phyloP scores from a whole-genome alignment of 23 tunicate genomes.

The Styela clava region DNA sequence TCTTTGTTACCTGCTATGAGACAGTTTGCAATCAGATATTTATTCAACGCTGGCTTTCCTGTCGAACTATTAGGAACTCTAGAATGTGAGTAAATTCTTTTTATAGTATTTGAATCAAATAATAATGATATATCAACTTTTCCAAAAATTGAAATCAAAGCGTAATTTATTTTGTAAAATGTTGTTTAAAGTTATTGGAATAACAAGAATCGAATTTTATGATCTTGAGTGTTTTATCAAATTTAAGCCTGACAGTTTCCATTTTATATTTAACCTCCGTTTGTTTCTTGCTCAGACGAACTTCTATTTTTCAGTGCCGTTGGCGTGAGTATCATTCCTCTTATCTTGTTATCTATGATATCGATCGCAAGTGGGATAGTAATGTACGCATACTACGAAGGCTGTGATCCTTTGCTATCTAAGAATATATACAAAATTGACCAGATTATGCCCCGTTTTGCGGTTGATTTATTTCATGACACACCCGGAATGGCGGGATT shows the following conservation, averaged over 20 bases:
- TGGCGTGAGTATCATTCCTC: neutral
- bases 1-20: neutral
- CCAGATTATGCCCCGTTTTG: constrained; percentile 52
- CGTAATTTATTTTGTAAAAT: no score
- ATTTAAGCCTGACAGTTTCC: no score
- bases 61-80: constrained; percentile 8
- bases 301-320: neutral
- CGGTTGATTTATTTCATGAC: constrained; percentile 25
- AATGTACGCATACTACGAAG: constrained; percentile 29
- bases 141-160: no score
- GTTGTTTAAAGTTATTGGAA: no score
- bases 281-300: neutral
- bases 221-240: no score
- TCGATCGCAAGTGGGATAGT: neutral
- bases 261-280: neutral
- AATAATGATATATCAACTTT: no score
- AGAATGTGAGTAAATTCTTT: constrained; percentile 39
- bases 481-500: constrained; percentile 58
- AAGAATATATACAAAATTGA: constrained; percentile 26
- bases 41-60: constrained; percentile 30
- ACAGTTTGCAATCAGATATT: constrained; percentile 13
- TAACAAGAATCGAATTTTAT: no score
- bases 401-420: constrained; percentile 40
- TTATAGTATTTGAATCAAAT: no score
- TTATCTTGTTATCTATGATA: neutral